These are phyloP conservation scores for Mythimna impura DNA, from an alignment of 2,888 invertebrate genomes.

Conservation along the genomic window DNA sequence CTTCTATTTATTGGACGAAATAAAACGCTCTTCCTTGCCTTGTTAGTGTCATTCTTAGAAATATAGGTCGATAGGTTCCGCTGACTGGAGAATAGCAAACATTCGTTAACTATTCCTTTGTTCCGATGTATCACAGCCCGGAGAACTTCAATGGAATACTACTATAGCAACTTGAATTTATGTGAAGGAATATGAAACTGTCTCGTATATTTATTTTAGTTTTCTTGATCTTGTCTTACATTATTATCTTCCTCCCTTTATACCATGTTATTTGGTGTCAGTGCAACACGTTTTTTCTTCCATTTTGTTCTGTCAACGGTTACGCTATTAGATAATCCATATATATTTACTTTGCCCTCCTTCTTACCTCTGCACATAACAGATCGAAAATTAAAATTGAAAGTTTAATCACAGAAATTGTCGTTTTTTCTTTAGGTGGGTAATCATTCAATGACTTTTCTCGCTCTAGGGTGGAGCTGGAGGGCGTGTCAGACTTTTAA, in stretches of 20 bases:
- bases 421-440: too few relatives aligned
- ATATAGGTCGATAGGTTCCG: conserved; percentile 67
- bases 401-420: too few relatives aligned
- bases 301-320: too few relatives aligned
- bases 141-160: conserved; percentile 30
- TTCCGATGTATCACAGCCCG: conserved; percentile 59
- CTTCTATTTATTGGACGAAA: conserved; percentile 9
- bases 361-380: too few relatives aligned
- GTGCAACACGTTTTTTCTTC: too few relatives aligned
- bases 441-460: too few relatives aligned
- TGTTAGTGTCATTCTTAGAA: conserved; percentile 54
- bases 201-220: not conserved
- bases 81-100: conserved; percentile 72
- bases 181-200: not conserved
- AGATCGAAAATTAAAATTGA: too few relatives aligned
- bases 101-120: conserved; percentile 79
- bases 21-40: conserved; percentile 32
- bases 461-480: too few relatives aligned
- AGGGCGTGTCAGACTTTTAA: too few relatives aligned
- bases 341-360: too few relatives aligned
- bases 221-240: not conserved
- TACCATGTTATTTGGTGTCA: too few relatives aligned
- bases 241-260: not conserved
- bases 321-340: too few relatives aligned
- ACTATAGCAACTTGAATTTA: conserved; percentile 33